Evolutionary conservation across 2,797 vertebrate species (phyloP).

Genomic region (Sandelia bainsii): DNA sequence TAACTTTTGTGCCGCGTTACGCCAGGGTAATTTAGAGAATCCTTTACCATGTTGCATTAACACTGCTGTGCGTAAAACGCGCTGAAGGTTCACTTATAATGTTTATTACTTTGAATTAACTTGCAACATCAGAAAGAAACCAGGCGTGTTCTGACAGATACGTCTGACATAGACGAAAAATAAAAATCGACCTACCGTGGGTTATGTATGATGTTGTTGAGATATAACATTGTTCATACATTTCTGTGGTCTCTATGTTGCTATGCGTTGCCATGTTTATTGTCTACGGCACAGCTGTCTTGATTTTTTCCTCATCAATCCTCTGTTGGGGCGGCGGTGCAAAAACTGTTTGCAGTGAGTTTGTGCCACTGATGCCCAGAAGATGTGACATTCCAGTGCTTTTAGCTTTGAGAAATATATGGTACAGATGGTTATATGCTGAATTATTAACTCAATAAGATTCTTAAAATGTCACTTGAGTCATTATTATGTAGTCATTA

Average conservation of each 20-base stretch:
- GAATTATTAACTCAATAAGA: conserved; percentile 8
- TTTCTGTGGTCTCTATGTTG: neutral
- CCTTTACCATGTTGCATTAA: neutral
- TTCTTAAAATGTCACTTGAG: neutral
- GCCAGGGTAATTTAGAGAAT: neutral
- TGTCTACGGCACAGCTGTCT: neutral
- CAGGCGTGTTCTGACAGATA: neutral
- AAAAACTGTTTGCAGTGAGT: conserved; percentile 1
- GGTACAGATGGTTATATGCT: neutral
- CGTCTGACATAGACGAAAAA: neutral
- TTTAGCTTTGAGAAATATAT: neutral
- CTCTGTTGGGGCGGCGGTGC: neutral
- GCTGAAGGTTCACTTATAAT: fast-evolving
- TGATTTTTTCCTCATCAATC: neutral
- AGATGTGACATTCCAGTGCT: neutral
- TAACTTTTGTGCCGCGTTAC: conserved; percentile 28
- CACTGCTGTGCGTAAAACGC: neutral
- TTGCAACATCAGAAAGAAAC: neutral
- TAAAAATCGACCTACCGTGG: neutral
- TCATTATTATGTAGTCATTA: neutral
- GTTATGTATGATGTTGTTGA: neutral
- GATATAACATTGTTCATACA: neutral
- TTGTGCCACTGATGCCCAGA: neutral
- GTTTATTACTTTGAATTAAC: neutral
- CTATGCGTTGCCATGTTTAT: neutral